Evolutionary conservation across 2,888 invertebrate species (phyloP).

Genomic region (Trissoscelio sp.): DNA sequence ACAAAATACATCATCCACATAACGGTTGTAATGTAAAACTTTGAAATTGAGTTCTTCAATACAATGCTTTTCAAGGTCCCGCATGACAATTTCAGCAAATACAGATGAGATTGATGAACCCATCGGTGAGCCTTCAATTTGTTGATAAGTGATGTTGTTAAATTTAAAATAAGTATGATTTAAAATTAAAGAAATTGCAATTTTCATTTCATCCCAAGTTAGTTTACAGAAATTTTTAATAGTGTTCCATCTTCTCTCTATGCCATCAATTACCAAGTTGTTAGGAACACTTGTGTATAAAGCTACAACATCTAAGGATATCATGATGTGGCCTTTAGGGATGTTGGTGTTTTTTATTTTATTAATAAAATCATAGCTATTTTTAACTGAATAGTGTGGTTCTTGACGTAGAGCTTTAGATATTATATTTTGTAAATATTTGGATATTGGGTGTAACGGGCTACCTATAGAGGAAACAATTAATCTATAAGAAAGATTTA

Average conservation of each 20-base stretch:
- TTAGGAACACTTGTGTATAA: too few relatives aligned
- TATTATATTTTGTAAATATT: neutral
- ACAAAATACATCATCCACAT: neutral
- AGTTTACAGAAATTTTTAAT: neutral
- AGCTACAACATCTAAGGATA: neutral
- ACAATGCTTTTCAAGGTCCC: neutral
- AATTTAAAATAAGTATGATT: neutral
- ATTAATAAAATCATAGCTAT: neutral
- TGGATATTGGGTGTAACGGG: neutral
- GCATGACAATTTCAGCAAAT: slow-evolving; percentile 5
- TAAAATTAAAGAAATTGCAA: neutral
- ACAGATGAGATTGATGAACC: neutral
- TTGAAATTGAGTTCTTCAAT: neutral
- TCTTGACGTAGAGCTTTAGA: neutral
- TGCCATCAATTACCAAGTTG: neutral
- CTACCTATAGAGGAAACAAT: neutral
- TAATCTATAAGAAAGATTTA: neutral
- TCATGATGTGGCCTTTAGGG: neutral
- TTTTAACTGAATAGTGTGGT: neutral
- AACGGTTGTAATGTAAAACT: neutral
- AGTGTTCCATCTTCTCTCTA: neutral
- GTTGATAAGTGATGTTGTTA: neutral
- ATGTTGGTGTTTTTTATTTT: neutral
- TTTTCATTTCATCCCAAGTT: neutral
- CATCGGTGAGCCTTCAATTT: slow-evolving; percentile 6